These are phyloP conservation scores for Chelonus formosanus DNA, from an alignment of 2,888 invertebrate species.

Conservation along the genomic window DNA sequence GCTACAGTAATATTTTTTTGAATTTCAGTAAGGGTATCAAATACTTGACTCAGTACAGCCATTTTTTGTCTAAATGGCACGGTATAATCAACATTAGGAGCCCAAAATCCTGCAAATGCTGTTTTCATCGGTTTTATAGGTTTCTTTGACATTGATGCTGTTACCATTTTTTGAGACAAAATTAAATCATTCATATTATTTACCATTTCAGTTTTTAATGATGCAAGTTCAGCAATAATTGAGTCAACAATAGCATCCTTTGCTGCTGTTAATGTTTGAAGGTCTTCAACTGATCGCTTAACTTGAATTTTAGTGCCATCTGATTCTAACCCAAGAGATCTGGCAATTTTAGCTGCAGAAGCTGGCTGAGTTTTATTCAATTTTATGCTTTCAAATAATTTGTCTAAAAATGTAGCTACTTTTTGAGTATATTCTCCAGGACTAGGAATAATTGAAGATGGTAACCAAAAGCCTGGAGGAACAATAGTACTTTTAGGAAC, in stretches of 20 bases:
- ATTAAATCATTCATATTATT: slow-evolving; percentile 55
- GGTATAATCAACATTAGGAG: slow-evolving; percentile 45
- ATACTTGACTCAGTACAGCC: slow-evolving; percentile 54
- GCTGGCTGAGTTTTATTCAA: slow-evolving; percentile 46
- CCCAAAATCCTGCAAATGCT: slow-evolving; percentile 46
- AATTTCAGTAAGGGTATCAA: slow-evolving; percentile 58
- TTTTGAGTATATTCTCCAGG: slow-evolving; percentile 57
- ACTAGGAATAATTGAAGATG: slow-evolving; percentile 49
- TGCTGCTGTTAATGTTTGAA: slow-evolving; percentile 49
- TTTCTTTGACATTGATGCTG: slow-evolving; percentile 2
- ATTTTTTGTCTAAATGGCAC: slow-evolving; percentile 58
- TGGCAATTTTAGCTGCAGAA: slow-evolving; percentile 23
- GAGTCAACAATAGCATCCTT: slow-evolving; percentile 56
- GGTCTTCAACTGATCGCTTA: slow-evolving; percentile 50
- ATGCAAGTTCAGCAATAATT: slow-evolving; percentile 52
- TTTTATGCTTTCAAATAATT: slow-evolving; percentile 53
- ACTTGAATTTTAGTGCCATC: slow-evolving; percentile 38
- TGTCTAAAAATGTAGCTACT: slow-evolving; percentile 53
- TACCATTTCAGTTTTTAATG: slow-evolving; percentile 55
- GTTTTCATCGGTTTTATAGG: slow-evolving; percentile 46
- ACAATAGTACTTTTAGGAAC: slow-evolving; percentile 56
- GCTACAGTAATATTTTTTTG: slow-evolving; percentile 55
- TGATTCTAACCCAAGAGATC: slow-evolving; percentile 33
- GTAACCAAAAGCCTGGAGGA: slow-evolving; percentile 58
- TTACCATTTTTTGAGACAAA: slow-evolving; percentile 47